These are phyloP conservation scores for Phyllotis vaccarum DNA, from an alignment of 2,797 vertebrate species.

Conservation along the genomic window DNA sequence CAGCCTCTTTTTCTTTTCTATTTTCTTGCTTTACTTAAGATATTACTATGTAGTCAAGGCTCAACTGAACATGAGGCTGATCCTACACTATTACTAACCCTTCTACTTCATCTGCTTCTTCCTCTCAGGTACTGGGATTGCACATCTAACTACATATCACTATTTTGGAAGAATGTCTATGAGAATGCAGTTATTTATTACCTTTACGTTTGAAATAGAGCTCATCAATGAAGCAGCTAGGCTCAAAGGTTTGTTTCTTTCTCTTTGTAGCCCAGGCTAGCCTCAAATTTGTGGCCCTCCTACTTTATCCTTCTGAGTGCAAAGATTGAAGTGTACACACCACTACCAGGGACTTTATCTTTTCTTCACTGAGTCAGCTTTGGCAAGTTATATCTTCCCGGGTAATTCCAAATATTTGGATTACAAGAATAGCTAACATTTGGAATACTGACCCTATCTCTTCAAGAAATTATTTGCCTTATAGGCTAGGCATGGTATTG, in stretches of 20 bases:
- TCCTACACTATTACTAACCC: not conserved
- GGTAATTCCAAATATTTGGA: slow-evolving; percentile 25
- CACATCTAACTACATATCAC: not conserved
- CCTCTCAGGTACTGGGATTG: not conserved
- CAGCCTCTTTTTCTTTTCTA: slow-evolving; percentile 19
- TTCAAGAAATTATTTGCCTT: slow-evolving; percentile 36
- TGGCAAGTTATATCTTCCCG: slow-evolving; percentile 53
- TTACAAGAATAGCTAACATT: slow-evolving; percentile 30
- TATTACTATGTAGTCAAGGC: not conserved
- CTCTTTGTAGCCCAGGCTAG: not conserved
- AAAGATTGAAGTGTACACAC: not conserved
- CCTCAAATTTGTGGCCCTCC: not conserved
- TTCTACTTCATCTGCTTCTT: too few species aligned
- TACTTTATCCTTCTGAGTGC: not conserved
- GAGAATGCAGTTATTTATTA: not conserved
- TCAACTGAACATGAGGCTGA: not conserved
- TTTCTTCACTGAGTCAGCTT: slow-evolving; percentile 25
- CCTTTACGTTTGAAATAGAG: not conserved
- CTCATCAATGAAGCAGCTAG: not conserved
- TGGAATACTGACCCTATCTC: not conserved
- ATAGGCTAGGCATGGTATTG: not conserved
- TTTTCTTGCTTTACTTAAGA: not conserved
- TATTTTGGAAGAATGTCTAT: not conserved
- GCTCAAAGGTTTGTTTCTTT: not conserved
- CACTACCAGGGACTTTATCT: not conserved